These are phyloP conservation scores for Bos taurus DNA, from an alignment of 2,113 vertebrate species.

Conservation along the genomic window ARS-UCD2.0 NC_037343.1:21609501-21610000, in stretches of 20 bases:
- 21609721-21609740: neutral
- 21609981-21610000: neutral
- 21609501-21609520: neutral
- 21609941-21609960: neutral
- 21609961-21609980: neutral
- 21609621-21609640: neutral
- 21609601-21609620: neutral
- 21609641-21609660: neutral
- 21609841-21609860: neutral
- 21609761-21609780: neutral
- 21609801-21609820: neutral
- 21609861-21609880: no score
- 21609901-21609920: neutral
- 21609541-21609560: neutral
- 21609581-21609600: neutral
- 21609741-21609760: neutral
- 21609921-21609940: neutral
- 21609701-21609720: fast-evolving
- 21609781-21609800: neutral
- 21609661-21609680: neutral
- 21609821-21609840: neutral
- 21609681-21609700: neutral
- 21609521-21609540: neutral
- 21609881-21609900: neutral
- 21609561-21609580: neutral